Evolutionary conservation across 64 coral and sea anemone genomes (phyloP), one percentile per base, ranked within the genome.

Genomic region (Anthopleura sola): DNA sequence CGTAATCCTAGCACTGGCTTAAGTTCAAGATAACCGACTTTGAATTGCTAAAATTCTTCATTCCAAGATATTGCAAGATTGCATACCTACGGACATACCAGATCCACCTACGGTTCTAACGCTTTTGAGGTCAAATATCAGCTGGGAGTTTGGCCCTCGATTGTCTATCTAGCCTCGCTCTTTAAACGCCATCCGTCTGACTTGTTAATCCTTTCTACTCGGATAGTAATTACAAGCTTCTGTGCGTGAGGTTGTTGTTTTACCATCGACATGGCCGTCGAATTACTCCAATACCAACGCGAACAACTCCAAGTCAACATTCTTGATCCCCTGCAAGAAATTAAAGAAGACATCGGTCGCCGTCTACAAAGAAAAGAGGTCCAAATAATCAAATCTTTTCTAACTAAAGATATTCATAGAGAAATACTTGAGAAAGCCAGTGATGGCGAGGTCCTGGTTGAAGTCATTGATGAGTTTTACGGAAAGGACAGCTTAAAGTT

Each of bases 401-500:
- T 96, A 14, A 21, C 55, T 0, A 50, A 87, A 78, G 94, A 88
- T 44, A 76, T 96, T 60, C 87, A 85, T 20, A 91, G 58, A n/a
- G 87, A 90, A 37, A 86, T 83, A 14, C 84, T 96, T 24, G 80
- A 38, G 34, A 88, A 92, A 37, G 83, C 92, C 60, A 82, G 37
- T 7, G 87, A 96, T 84, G 90, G 87, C 6, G 75, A 92, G 23
- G 84, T 64, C 1, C 82, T 96, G 36, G 85, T 96, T 8, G 78
- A 83, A 18, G 87, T 92, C 21, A 40, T 96, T 37, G 75, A 96
- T 75, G 55, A 84, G 2, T 92, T 85, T 17, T 96, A 96, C 46
- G 94, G 94, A 1, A 83, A 66, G 36, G 94, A 92, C 50, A 90
- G 92, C 51, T 57, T 96, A 32, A 81, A 89, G 85, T 88, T 96